Conservation (phyloP, 2,113 vertebrate genomes). For the Glareola pratincola region DNA sequence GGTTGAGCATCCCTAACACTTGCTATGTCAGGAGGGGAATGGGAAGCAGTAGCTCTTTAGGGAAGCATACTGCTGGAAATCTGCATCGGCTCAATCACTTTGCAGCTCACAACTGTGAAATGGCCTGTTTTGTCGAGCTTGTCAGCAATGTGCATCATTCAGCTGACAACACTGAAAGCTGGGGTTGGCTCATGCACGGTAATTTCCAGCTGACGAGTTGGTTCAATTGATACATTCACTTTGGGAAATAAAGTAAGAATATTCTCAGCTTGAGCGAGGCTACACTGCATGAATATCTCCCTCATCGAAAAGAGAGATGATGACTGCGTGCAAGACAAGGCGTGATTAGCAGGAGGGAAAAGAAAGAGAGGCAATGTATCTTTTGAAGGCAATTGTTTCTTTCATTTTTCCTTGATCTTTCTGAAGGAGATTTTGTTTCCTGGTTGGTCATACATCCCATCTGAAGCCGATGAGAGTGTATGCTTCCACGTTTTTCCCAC, state of each 20-base stretch:
- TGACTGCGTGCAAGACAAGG: neutral
- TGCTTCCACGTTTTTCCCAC: neutral
- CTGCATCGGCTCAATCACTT: neutral
- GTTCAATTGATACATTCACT: neutral
- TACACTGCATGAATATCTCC: neutral
- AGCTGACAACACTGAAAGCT: neutral
- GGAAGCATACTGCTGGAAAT: neutral
- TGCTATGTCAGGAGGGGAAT: neutral
- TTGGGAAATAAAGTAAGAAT: neutral
- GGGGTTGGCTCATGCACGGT: neutral
- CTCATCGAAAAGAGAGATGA: neutral
- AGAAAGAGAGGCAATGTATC: neutral
- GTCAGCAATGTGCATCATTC: neutral
- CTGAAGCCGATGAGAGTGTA: neutral
- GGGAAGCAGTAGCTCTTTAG: neutral
- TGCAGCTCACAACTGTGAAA: constrained; percentile 7
- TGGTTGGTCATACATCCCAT: neutral
- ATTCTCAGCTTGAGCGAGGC: neutral
- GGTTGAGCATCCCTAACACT: neutral
- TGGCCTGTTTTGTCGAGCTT: neutral
- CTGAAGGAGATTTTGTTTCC: neutral
- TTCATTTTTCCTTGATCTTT: neutral
- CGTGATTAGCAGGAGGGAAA: neutral
- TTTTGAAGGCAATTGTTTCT: neutral
- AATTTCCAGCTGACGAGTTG: neutral